Evolutionary conservation across 2,888 invertebrate species (phyloP).

Genomic region (Alcis repandata): DNA sequence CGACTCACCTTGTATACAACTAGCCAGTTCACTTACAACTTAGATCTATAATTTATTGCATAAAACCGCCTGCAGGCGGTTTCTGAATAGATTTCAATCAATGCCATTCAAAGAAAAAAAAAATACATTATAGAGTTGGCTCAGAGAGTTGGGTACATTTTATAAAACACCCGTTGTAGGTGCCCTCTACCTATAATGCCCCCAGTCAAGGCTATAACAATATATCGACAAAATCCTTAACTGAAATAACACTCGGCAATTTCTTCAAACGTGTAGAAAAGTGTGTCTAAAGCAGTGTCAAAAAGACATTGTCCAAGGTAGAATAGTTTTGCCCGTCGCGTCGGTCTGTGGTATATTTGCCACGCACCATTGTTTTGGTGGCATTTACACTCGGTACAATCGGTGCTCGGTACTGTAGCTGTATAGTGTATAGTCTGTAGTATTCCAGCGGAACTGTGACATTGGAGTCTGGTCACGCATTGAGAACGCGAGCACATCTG

Average conservation of each 20-base stretch:
- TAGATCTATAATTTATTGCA: not conserved
- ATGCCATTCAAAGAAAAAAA: no score
- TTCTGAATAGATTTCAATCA: not conserved
- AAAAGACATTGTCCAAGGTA: conserved; percentile 3
- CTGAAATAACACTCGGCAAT: no score
- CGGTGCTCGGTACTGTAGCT: conserved; percentile 9
- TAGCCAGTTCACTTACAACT: not conserved
- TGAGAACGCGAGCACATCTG: conserved; percentile 15
- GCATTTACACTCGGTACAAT: conserved; percentile 11
- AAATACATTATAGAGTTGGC: no score
- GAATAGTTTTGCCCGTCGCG: not conserved
- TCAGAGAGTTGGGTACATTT: no score
- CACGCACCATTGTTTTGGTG: conserved; percentile 5
- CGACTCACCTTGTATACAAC: conserved; percentile 16
- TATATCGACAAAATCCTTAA: no score
- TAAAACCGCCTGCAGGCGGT: not conserved
- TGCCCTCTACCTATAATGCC: no score
- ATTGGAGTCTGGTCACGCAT: conserved; percentile 14
- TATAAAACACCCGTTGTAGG: no score
- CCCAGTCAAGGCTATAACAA: no score
- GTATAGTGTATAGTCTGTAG: not conserved
- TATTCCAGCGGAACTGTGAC: conserved; percentile 1
- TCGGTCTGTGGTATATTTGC: not conserved
- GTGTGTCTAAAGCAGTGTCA: not conserved
- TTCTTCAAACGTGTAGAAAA: not conserved